Percentiles rank a stretch among this genome's conserved stretches.
phyloP scores from a whole-genome alignment of 2,888 invertebrate species.

The Camponotus fellah region DNA sequence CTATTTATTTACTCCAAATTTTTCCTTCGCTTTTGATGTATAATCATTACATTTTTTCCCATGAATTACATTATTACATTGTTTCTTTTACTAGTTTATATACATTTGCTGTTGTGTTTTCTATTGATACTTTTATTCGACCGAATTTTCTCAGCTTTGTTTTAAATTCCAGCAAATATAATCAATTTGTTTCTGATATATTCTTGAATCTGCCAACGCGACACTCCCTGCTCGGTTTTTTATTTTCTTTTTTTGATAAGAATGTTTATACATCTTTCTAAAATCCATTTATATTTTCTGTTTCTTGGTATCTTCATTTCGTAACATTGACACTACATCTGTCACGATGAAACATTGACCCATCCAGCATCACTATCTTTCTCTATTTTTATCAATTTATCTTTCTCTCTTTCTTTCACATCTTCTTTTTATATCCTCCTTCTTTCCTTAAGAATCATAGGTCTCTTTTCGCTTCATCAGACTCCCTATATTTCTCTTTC shows the following conservation, averaged over 20 bases:
- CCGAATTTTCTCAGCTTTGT: not conserved
- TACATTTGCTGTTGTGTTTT: slow-evolving; percentile 10
- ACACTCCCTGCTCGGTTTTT: not conserved
- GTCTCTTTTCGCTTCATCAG: slow-evolving; percentile 37
- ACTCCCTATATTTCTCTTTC: slow-evolving; percentile 45
- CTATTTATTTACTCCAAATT: not conserved
- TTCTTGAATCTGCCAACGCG: not conserved
- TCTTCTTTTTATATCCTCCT: not conserved
- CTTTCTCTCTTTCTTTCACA: not conserved
- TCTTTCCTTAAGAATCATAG: slow-evolving; percentile 32
- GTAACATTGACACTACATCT: slow-evolving; percentile 29
- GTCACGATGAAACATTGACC: slow-evolving; percentile 43
- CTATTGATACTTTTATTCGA: slow-evolving; percentile 33
- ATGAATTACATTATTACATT: not conserved
- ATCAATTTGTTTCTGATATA: not conserved
- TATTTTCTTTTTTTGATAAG: not conserved
- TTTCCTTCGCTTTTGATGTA: not conserved
- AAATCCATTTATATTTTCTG: not conserved
- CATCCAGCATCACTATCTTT: not conserved
- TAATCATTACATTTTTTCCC: not conserved
- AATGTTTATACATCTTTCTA: not conserved
- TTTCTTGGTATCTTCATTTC: not conserved
- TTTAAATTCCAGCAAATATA: slow-evolving; percentile 9
- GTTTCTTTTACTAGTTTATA: not conserved
- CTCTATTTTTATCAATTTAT: slow-evolving; percentile 27